Base-by-base conservation (phyloP, 2,797 vertebrate species). In the Phrynocephalus forsythii region DNA sequence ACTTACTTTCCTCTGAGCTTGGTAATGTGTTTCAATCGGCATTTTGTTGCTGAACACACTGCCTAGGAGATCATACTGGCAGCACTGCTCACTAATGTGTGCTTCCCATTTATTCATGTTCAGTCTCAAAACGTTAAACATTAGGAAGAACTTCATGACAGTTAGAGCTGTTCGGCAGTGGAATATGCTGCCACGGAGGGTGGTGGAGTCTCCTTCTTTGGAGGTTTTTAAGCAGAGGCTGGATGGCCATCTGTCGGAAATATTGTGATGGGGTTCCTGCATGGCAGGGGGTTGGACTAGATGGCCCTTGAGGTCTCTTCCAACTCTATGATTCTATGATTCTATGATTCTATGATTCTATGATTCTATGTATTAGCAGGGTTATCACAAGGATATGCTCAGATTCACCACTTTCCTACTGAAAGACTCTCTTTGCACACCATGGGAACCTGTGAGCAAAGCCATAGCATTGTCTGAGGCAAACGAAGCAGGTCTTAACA, bases 1-100 rank as follows among this genome's bases (percentile, higher is more conserved):
- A 28, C 33, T 79, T 78, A 30, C 82, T 26, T 84, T 48, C 81
- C 81, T 60, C 76, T 15, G 67, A 63, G 67, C 75, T 63, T 72
- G 30, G 68, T 79, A 79, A 84, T 72, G 82, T 72, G 52, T 84
- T 84, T 88, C 87, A 88, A 84, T 83, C 79, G 68, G 82, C 76
- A 88, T 52, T 88, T 67, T 33, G 18, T 68, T 88, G 82, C 87
- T 82, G 71, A 79, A 66, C 76, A 71, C 83, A 76, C 87, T 84
- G 87, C 87, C 87, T 69, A 72, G 52, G 68, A 76, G 82, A 82
- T 71, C 79, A 48, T 82, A 71, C 75, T 84, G 87, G 33, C 75
- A 79, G 82, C 24, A 52, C 67, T 79, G 67, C 83, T 84, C 79
- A 75, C 87, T 84, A 76, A 28, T 83, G 75, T 79, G 82, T 72